These are phyloP conservation scores for Plebejus anna DNA, from an alignment of 2,888 invertebrate genomes.

Conservation along the genomic window DNA sequence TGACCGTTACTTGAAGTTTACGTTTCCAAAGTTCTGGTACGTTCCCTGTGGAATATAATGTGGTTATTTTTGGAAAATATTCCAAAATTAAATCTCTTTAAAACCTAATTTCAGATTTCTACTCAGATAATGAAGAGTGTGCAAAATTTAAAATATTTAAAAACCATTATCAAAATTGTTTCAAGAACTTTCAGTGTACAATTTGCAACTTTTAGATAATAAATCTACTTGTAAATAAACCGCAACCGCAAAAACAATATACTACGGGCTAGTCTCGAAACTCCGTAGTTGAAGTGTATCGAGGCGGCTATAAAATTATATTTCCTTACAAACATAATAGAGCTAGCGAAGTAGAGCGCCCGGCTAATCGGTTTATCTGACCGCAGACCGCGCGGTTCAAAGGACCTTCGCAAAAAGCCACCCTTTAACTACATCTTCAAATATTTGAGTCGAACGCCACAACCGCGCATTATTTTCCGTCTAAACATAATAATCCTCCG, in stretches of 20 bases:
- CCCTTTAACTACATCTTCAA: slow-evolving; percentile 74
- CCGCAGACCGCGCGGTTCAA: slow-evolving; percentile 68
- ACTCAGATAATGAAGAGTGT: background rate
- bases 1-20: slow-evolving; percentile 9
- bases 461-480: slow-evolving; percentile 74
- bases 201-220: background rate
- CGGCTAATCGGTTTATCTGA: slow-evolving; percentile 70
- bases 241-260: background rate
- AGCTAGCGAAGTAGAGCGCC: slow-evolving; percentile 32
- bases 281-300: background rate
- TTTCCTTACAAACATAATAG: slow-evolving; percentile 21
- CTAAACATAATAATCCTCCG: slow-evolving; percentile 74
- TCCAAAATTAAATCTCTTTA: background rate
- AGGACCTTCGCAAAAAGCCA: slow-evolving; percentile 69
- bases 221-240: background rate
- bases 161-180: background rate
- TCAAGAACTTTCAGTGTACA: background rate
- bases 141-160: background rate
- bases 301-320: slow-evolving; percentile 20
- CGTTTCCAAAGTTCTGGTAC: background rate
- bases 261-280: background rate
- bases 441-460: slow-evolving; percentile 71
- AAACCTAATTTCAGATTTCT: background rate
- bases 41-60: background rate
- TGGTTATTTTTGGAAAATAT: background rate